Evolutionary conservation across 2,888 invertebrate species (phyloP), one percentile per base, ranked within the genome.

Genomic region (Callosobruchus maculatus): DNA sequence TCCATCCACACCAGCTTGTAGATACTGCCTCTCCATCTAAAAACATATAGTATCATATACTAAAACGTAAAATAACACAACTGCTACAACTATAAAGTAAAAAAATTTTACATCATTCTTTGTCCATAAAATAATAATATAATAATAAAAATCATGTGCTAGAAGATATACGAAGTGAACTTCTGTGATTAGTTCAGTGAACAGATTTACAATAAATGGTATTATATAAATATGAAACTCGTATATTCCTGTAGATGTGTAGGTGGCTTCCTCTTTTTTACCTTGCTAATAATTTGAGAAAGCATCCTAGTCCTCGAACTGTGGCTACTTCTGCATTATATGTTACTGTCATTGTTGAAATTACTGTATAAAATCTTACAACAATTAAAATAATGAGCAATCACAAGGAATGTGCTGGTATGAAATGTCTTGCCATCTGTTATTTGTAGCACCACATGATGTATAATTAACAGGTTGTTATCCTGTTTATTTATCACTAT

Each of bases 1-100:
- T 97, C 97, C 80, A 95, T 89, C 96, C 97, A 97, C 77, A 97
- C 94, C 80, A 97, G 88, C 88, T 97, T 97, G 91, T 97, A 97
- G 82, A 97, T 95, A 85, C 97, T 97, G 69, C 97, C 97, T 80
- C 93, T 92, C 97, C 97, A 97, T 90, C 97, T 97, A 73, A 22
- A 81, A 82, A 71, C n/a, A n/a, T n/a, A n/a, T n/a, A n/a, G n/a
- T n/a, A n/a, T n/a, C n/a, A n/a, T n/a, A n/a, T n/a, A n/a, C n/a
- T n/a, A n/a, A n/a, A n/a, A n/a, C n/a, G n/a, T n/a, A n/a, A n/a
- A n/a, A n/a, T n/a, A n/a, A n/a, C n/a, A n/a, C n/a, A n/a, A n/a
- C n/a, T n/a, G n/a, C n/a, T n/a, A n/a, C n/a, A n/a, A n/a, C n/a
- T n/a, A n/a, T n/a, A n/a, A n/a, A n/a, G n/a, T n/a, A n/a, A n/a